These are phyloP conservation scores for Cyrtonyx montezumae DNA, from an alignment of 2,113 vertebrate species.

Conservation along the genomic window DNA sequence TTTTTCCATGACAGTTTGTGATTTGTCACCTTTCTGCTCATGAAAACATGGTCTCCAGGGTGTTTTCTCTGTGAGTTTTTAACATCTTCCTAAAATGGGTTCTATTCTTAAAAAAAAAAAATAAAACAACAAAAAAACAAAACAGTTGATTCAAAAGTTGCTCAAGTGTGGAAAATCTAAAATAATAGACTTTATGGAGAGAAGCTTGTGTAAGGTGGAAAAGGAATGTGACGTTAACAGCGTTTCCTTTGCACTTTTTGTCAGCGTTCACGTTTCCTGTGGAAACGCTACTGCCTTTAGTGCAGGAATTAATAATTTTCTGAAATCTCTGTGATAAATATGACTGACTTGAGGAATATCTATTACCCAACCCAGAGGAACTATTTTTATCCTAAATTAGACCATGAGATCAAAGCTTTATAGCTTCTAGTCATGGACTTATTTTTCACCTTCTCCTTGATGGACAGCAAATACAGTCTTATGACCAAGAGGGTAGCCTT, in stretches of 20 bases:
- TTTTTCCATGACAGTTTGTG: background rate
- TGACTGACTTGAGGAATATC: background rate
- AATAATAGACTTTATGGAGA: background rate
- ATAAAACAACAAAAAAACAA: background rate
- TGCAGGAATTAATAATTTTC: background rate
- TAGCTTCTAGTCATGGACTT: slow-evolving; percentile 15
- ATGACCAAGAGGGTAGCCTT: slow-evolving; percentile 17
- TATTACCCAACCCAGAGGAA: background rate
- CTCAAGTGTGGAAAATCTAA: background rate
- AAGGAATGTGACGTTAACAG: background rate
- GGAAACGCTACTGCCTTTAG: background rate
- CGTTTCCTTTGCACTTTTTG: background rate
- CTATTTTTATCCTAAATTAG: slow-evolving; percentile 20
- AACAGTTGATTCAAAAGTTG: background rate
- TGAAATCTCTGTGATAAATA: background rate
- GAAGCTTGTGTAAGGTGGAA: background rate
- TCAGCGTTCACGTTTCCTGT: background rate
- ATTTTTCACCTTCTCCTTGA: slow-evolving; percentile 48
- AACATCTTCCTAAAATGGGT: background rate
- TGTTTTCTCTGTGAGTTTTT: background rate
- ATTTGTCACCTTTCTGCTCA: background rate
- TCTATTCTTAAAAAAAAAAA: background rate
- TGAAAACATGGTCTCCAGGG: background rate
- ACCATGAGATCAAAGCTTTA: background rate
- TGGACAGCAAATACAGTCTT: slow-evolving; percentile 3